Evolutionary conservation across 2,797 vertebrate genomes (phyloP), one percentile per base, ranked within the genome.

Genomic region (Helostoma temminkii): DNA sequence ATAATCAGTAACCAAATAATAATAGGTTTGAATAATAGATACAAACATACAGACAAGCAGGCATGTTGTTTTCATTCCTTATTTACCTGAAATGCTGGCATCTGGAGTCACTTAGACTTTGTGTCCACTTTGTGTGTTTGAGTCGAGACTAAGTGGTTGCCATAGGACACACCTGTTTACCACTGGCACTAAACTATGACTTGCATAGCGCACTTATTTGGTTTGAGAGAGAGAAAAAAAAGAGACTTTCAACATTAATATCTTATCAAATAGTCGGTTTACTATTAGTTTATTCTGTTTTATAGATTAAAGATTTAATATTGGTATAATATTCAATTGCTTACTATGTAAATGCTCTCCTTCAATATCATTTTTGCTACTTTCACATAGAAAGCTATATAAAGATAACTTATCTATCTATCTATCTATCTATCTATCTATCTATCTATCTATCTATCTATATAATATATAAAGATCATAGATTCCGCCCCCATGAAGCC

Each of bases 91-190:
- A 65, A 55, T 62, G 42, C 24, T 66, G 34, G 15, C 48, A 61
- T 79, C 49, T 67, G 47, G 41, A 63, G 19, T 58, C 53, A 21
- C 60, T 58, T 50, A 61, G 43, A 65, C 32, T 43, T 37, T 58
- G 32, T 30, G 42, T 43, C 41, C 7, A 56, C 41, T 47, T n/a
- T 64, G 21, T 36, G 5, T 2, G 69, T 78, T 74, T 66, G 75
- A 54, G 68, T 39, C 18, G 24, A 60, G 11, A 68, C 52, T 43
- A 59, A 74, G 74, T 57, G 24, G 93, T 92, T 90, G 81, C 90
- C 68, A 88, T 57, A 81, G 45, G 57, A 84, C 79, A 84, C 30
- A 19, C 62, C 46, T 72, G 58, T 70, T 83, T 74, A 75, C 41
- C n/a, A 58, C 24, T 18, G n/a, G 39, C 24, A 67, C 34, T n/a